Base-by-base conservation (phyloP, 2,888 invertebrate genomes). In the Xestia xanthographa region DNA sequence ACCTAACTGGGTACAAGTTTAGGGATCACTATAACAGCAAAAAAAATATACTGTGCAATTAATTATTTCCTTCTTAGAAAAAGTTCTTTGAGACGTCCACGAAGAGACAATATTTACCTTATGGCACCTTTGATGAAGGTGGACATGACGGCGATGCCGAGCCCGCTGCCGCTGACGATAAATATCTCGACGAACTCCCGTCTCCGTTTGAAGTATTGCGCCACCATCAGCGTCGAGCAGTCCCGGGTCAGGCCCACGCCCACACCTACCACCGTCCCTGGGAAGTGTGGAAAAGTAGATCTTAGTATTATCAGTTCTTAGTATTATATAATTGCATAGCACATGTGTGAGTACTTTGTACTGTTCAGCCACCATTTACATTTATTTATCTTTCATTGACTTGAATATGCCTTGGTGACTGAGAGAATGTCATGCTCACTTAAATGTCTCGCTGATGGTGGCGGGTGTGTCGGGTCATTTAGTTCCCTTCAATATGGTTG, bases 121-220 rank as follows among this genome's bases (percentile, higher is more conserved):
- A 98, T 98, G 80, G 98, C 97, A 87, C 97, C 97, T 95, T 98
- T 98, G 94, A 98, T 98, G 93, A 98, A 98, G 38, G 98, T 97
- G 22, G 98, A 98, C 98, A 98, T 98, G 77, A 98, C 97, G 20
- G 98, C 98, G 82, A 98, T 98, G 77, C 98, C 98, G 66, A 98
- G 96, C 4, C 99, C 98, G 91, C 98, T 98, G 90, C 98, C 98
- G 86, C 98, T 98, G 73, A 98, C 98, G 86, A 98, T 98, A 93
- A 98, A 98, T 91, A 99, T 98, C 95, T 99, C 99, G 70, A 98
- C 98, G 88, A 98, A 97, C 94, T 99, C 98, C 79, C 99, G 96
- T 89, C 98, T 97, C 84, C 98, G 95, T 92, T 98, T 98, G 97
- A 99, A 99, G 95, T 99, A 99, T 93, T 98, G 98, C 60, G 98